These are phyloP conservation scores for Ageneiosus marmoratus DNA, from an alignment of 2,113 vertebrate genomes.

Conservation along the genomic window DNA sequence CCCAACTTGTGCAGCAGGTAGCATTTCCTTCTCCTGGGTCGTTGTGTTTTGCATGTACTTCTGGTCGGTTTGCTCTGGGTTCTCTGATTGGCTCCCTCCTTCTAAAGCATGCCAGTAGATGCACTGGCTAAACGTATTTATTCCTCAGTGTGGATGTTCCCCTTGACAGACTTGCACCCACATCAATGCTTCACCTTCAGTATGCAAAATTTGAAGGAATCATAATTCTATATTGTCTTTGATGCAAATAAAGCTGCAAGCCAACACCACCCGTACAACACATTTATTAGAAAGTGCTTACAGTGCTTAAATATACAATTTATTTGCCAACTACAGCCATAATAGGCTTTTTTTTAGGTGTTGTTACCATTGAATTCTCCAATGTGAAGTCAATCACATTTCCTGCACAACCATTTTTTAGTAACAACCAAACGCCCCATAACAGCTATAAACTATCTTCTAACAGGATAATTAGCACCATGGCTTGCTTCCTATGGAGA, in stretches of 20 bases:
- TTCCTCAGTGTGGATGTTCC: neutral
- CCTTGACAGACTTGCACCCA: too few species aligned
- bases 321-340: neutral
- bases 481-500: constrained; percentile 4
- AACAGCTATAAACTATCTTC: neutral
- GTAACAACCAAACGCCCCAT: neutral
- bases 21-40: neutral
- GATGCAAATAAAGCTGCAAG: neutral
- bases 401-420: neutral
- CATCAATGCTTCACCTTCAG: neutral
- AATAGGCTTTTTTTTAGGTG: neutral
- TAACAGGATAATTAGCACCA: constrained; percentile 30
- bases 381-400: neutral
- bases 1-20: neutral
- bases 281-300: neutral
- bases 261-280: neutral
- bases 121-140: neutral
- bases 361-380: neutral
- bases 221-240: neutral
- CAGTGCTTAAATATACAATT: neutral
- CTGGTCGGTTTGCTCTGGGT: neutral
- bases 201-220: neutral
- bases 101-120: neutral
- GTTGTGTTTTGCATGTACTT: neutral
- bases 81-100: neutral